Evolutionary conservation across 1,140 invertebrate species (phyloP), one percentile per base, ranked within the genome.

Genomic region (Scaptomyza graminum): DNA sequence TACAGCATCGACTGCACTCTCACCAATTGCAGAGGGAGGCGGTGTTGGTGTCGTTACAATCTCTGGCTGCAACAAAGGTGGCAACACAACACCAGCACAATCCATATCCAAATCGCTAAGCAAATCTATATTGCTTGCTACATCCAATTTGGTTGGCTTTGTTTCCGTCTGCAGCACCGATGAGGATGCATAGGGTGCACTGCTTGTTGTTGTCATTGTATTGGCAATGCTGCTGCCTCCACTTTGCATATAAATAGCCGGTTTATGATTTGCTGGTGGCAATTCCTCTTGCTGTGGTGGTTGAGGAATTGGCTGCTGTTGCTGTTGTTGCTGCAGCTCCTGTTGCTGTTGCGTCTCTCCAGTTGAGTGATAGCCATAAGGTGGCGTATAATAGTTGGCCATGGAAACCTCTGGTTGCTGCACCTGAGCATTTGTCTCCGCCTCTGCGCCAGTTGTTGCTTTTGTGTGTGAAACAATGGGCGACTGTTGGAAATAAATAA

Each of bases 21-120:
- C 37, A n/a, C 37, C 5, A 5, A n/a, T 6, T 41, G 63, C 12
- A 76, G 80, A 44, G 66, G 12, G 59, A 50, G 90, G 70, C 0
- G 79, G 83, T 3, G 83, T 90, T 5, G 76, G 62, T 8, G 68
- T 79, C n/a, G 54, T 25, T 8, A 90, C 74, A 13, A 82, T 56
- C 44, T 80, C 62, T 6, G 90, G 88, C 61, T 91, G 90, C 25
- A 90, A 46, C 15, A 79, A 68, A 0, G 87, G 84, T 13, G 76
- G 66, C 22, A 82, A 79, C n/a, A 85, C 71, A 31, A 71, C 61
- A 1, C 50, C 79, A 0, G 92, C 93, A 64, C 96, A 95, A 84
- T 97, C 96, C 15, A 97, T 93, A 47, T 84, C 81, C 41, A 85
- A 22, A 51, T 95, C 96, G 1, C 95, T 94, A 1, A 97, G 89